Evolutionary conservation across 2,888 invertebrate genomes (phyloP), one percentile per base, ranked within the genome.

Genomic region (Platerodrilus igneus): DNA sequence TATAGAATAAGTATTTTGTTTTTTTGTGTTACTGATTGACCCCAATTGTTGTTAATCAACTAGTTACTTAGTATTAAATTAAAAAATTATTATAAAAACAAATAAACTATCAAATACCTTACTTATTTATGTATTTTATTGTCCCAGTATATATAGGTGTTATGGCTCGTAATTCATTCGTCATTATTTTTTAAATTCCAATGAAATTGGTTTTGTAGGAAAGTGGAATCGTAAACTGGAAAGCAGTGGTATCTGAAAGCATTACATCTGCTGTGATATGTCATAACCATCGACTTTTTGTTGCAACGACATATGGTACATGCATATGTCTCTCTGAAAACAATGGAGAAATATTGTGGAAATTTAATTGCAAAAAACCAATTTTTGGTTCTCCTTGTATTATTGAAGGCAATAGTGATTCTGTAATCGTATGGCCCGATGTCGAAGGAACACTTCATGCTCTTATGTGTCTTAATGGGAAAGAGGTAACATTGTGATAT

Each of bases 371-470:
- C 2, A 59, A 59, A 35, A 75, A 76, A 54, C 81, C 88, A 0
- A 66, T 86, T 14, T 84, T 87, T 62, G 77, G 81, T 0, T 74
- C 75, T 5, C 81, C 82, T 0, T 68, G 71, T 14, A 58, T 80
- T 1, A 70, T 79, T 25, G 70, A 75, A 28, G 3, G 13, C 2
- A 20, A 8, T 23, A 7, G 2, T 7, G 65, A 66, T 25, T 76
- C 76, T 45, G 70, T 73, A 22, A 70, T 72, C 39, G 69, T 77
- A 14, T 64, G 78, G 56, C 70, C 73, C 14, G 75, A 74, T 61
- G 77, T 78, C 16, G 64, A 61, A 47, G 81, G 81, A 3, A 64
- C 63, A 25, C 62, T 83, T 35, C 74, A 75, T 52, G 76, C 74
- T 57, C 59, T 77, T 33, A 68, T 72, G 37, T 67, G 67, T 26